Percentiles rank a stretch among this genome's conserved stretches.
These are phyloP conservation scores for Crocodylus rhombifer DNA, from an alignment of 2,797 vertebrate genomes.

Conservation along the genomic window DNA sequence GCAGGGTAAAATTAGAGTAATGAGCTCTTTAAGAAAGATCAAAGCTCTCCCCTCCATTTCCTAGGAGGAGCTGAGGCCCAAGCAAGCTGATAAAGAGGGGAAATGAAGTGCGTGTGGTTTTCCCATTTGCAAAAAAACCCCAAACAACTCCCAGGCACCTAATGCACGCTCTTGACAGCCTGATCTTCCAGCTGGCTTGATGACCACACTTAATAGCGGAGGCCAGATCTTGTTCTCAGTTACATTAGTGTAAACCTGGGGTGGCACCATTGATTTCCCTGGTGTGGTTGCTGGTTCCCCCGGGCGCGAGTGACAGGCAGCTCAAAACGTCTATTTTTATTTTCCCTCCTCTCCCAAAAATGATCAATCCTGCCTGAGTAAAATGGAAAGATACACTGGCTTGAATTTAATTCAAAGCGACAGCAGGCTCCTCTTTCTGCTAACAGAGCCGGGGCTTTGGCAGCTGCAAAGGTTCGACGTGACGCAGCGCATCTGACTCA, in stretches of 20 bases:
- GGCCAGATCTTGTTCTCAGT: background rate
- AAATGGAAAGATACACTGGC: background rate
- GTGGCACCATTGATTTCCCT: background rate
- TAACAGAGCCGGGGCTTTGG: conserved; percentile 19
- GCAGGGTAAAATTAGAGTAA: background rate
- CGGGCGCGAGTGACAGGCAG: background rate
- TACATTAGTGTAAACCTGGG: background rate
- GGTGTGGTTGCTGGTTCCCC: background rate
- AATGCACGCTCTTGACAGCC: background rate
- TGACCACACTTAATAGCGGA: background rate
- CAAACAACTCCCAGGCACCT: background rate
- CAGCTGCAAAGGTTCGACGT: conserved; percentile 32
- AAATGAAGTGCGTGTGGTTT: background rate
- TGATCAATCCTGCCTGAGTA: conserved; percentile 11
- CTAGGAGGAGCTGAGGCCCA: background rate
- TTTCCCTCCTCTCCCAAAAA: background rate
- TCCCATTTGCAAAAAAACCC: background rate
- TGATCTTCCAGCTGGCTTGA: background rate
- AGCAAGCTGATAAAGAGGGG: background rate
- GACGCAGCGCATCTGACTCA: conserved; percentile 29
- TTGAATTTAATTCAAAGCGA: conserved; percentile 22
- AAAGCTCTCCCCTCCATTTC: background rate
- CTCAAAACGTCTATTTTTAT: conserved; percentile 1
- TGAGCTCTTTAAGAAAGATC: background rate
- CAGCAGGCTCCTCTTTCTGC: background rate